Conservation (phyloP, 2,888 invertebrate genomes). For the Luffia ferchaultella region DNA sequence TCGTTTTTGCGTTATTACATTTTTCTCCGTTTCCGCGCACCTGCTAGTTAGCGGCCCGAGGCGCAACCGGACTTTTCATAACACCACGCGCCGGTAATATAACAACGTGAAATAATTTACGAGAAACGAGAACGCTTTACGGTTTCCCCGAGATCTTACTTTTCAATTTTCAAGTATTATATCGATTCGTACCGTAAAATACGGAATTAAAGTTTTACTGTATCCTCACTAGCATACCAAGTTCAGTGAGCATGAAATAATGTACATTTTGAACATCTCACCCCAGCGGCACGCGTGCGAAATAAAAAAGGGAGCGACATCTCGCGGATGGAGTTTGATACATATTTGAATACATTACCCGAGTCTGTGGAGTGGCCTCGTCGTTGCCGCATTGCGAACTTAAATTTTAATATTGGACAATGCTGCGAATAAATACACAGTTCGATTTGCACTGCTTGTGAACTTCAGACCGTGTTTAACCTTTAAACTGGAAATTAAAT, state of each 20-base stretch:
- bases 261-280: neutral
- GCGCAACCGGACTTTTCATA: constrained; percentile 31
- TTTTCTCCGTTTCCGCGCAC: constrained; percentile 59
- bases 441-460: neutral
- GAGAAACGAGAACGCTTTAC: too few species aligned
- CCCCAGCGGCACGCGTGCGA: constrained; percentile 51
- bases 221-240: neutral
- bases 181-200: too few species aligned
- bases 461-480: neutral
- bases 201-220: too few species aligned
- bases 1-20: constrained; percentile 62
- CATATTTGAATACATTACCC: constrained; percentile 64
- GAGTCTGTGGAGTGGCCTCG: neutral
- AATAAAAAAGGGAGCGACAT: constrained; percentile 60
- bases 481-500: neutral
- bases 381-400: neutral
- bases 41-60: constrained; percentile 56
- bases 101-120: too few species aligned
- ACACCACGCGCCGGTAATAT: constrained; percentile 12
- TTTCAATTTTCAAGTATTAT: too few species aligned
- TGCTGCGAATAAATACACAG: neutral
- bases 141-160: too few species aligned
- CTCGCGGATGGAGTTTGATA: constrained; percentile 59
- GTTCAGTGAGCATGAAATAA: neutral
- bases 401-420: neutral